phyloP scores from a whole-genome alignment of 2,888 invertebrate species.

The Pollenia griseotomentosa region DNA sequence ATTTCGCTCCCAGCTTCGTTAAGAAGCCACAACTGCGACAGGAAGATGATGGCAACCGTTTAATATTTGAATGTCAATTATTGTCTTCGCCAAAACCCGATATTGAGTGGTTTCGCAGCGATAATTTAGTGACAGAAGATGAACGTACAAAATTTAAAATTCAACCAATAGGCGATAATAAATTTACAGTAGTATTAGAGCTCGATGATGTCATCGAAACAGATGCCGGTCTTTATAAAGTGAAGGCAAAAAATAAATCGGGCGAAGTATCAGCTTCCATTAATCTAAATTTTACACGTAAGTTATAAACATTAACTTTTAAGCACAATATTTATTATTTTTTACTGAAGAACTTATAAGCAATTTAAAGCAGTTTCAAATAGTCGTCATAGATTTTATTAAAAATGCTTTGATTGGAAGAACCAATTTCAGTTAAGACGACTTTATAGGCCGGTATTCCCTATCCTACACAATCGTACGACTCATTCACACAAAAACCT shows the following conservation, averaged over 20 bases:
- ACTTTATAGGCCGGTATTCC: too few relatives aligned
- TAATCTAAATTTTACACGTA: slow-evolving; percentile 98
- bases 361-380: too few relatives aligned
- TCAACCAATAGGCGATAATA: slow-evolving; percentile 93
- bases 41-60: slow-evolving; percentile 97
- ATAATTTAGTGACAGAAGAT: slow-evolving; percentile 93
- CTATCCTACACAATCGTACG: too few relatives aligned
- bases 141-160: slow-evolving; percentile 94
- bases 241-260: slow-evolving; percentile 98
- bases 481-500: too few relatives aligned
- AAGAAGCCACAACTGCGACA: slow-evolving; percentile 98
- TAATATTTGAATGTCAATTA: slow-evolving; percentile 97
- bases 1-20: slow-evolving; percentile 99
- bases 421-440: too few relatives aligned
- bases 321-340: background rate
- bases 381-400: too few relatives aligned
- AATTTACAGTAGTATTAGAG: slow-evolving; percentile 95
- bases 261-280: slow-evolving; percentile 98
- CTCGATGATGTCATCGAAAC: slow-evolving; percentile 98
- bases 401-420: too few relatives aligned
- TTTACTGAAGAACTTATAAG: too few relatives aligned
- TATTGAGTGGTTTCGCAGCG: slow-evolving; percentile 96
- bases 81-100: slow-evolving; percentile 94
- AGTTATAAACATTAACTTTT: slow-evolving; percentile 85
- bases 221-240: slow-evolving; percentile 98